These are phyloP conservation scores for Trypoxylon attenuatum DNA, from an alignment of 2,888 invertebrate genomes.

Conservation along the genomic window DNA sequence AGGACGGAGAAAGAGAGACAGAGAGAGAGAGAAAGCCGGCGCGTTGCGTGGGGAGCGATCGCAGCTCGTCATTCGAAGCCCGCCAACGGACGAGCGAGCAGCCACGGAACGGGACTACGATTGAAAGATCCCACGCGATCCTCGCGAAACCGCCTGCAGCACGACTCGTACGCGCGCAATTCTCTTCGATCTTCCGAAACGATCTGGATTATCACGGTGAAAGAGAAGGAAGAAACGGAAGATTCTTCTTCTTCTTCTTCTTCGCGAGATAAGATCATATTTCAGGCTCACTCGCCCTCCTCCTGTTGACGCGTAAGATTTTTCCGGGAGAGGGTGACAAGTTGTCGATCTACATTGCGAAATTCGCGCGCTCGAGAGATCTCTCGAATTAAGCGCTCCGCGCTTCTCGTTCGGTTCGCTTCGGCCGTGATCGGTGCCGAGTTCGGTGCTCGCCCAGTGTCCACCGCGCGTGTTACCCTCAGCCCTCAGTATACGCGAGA, in stretches of 20 bases:
- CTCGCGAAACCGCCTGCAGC: conserved; percentile 33
- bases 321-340: too few species aligned
- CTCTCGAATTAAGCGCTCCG: conserved; percentile 39
- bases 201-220: conserved; percentile 5
- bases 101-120: conserved; percentile 66
- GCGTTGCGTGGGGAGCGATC: conserved; percentile 65
- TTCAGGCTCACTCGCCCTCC: background rate
- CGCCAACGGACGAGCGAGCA: conserved; percentile 74
- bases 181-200: background rate
- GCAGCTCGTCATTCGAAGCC: conserved; percentile 72
- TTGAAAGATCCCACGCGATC: conserved; percentile 57
- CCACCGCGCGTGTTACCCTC: conserved; percentile 36
- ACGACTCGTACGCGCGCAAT: conserved; percentile 4
- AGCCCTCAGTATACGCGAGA: background rate
- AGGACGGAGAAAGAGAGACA: conserved; percentile 7
- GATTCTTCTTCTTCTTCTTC: too few species aligned
- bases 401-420: conserved; percentile 35
- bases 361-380: too few species aligned
- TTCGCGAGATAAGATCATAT: conserved; percentile 1
- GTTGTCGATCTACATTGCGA: too few species aligned
- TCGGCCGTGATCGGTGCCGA: conserved; percentile 46
- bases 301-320: too few species aligned
- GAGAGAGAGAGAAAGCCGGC: conserved; percentile 41
- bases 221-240: background rate
- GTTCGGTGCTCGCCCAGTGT: conserved; percentile 37